Evolutionary conservation across 64 coral and sea anemone species (phyloP).

Genomic region (Catalaphyllia jardinei): DNA sequence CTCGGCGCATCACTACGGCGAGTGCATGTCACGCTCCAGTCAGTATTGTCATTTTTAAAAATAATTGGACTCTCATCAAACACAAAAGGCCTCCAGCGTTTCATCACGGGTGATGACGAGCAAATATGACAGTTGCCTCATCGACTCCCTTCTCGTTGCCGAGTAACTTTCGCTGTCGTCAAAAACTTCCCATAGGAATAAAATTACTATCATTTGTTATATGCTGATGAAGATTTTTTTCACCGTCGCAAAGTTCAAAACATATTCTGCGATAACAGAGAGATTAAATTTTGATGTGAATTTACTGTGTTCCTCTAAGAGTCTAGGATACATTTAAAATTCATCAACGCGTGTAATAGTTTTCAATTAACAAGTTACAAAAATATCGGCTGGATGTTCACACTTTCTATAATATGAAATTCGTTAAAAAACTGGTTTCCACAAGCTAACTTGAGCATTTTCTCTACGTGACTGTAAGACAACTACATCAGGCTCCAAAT

Average conservation of each 20-base stretch:
- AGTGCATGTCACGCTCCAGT: neutral
- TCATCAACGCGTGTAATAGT: neutral
- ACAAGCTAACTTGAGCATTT: neutral
- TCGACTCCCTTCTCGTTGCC: neutral
- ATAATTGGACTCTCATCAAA: neutral
- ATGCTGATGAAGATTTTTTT: neutral
- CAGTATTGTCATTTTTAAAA: neutral
- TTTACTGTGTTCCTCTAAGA: neutral
- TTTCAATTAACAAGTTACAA: slow-evolving; percentile 14
- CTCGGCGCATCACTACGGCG: neutral
- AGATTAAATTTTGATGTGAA: neutral
- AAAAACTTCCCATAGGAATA: slow-evolving; percentile 1
- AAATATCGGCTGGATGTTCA: neutral
- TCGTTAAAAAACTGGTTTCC: neutral
- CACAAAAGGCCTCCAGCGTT: neutral
- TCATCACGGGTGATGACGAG: neutral
- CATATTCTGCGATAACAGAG: neutral
- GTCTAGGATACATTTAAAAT: neutral
- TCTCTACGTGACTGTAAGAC: neutral
- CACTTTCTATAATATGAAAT: neutral
- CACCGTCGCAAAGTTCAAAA: neutral
- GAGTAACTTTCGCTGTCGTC: neutral
- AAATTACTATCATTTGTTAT: neutral
- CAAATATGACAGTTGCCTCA: neutral
- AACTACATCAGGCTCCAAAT: neutral